Conservation (phyloP, 2,797 vertebrate species). For the Poeciliopsis gracilis region DNA sequence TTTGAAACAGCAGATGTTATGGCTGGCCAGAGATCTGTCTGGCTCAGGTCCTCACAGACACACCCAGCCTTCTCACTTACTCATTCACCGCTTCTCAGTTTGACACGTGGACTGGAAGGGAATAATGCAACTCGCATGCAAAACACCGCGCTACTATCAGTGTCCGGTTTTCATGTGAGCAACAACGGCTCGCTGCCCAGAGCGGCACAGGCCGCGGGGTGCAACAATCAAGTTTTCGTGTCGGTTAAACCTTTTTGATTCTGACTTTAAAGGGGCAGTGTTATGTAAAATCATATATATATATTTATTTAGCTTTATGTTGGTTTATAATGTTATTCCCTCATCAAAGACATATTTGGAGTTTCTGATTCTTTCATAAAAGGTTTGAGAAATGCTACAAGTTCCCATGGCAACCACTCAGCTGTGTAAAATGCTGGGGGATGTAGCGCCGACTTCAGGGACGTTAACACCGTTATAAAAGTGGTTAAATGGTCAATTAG, state of each 20-base stretch:
- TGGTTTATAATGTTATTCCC: too few species aligned
- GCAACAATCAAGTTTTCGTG: neutral
- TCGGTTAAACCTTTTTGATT: neutral
- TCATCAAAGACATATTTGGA: too few species aligned
- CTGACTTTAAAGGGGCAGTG: neutral
- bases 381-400: too few species aligned
- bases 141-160: neutral
- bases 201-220: neutral
- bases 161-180: neutral
- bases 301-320: too few species aligned
- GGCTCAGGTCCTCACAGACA: constrained; percentile 28
- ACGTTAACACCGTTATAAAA: too few species aligned
- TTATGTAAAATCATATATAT: too few species aligned
- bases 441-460: too few species aligned
- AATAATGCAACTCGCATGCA: neutral
- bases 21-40: constrained; percentile 58
- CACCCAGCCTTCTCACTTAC: constrained; percentile 39
- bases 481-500: too few species aligned
- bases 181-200: neutral
- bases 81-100: constrained; percentile 5
- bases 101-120: neutral
- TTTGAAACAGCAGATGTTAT: constrained; percentile 54
- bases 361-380: too few species aligned
- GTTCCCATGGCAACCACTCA: too few species aligned
- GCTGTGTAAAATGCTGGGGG: too few species aligned